A percentile compares a stretch with the other conserved stretches of the same genome.
Evolutionary conservation across 1,140 invertebrate genomes (phyloP).

Genomic region (Amyelois transitella): DNA sequence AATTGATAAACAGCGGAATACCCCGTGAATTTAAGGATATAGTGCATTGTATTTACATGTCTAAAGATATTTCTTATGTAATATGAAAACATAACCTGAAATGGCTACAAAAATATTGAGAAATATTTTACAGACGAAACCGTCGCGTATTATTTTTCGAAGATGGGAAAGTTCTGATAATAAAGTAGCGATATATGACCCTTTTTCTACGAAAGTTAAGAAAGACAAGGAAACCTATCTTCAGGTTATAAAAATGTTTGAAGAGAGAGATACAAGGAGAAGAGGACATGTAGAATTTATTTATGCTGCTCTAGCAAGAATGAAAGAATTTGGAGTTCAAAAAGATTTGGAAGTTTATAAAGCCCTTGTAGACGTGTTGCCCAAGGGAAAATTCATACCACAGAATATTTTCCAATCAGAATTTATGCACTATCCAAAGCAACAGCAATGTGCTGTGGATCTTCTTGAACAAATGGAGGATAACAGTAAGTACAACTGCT

Average conservation of each 20-base stretch:
- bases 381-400: slow-evolving; percentile 92
- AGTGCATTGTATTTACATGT: no score
- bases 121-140: slow-evolving; percentile 35
- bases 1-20: no score
- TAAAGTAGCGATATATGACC: slow-evolving; percentile 51
- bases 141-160: slow-evolving; percentile 27
- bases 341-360: slow-evolving; percentile 96
- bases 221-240: slow-evolving; percentile 86
- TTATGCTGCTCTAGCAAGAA: slow-evolving; percentile 87
- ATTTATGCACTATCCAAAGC: slow-evolving; percentile 94
- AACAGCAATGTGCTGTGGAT: slow-evolving; percentile 93
- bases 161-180: slow-evolving; percentile 56
- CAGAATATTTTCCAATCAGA: slow-evolving; percentile 87
- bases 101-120: slow-evolving; percentile 48
- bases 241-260: slow-evolving; percentile 83
- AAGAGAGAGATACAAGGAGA: slow-evolving; percentile 76
- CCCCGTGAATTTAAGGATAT: no score
- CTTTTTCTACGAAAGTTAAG: slow-evolving; percentile 74
- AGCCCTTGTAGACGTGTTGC: slow-evolving; percentile 90
- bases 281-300: slow-evolving; percentile 96
- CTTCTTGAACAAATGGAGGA: slow-evolving; percentile 93
- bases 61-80: neutral
- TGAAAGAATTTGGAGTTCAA: slow-evolving; percentile 93
- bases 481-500: slow-evolving; percentile 78
- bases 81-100: slow-evolving; percentile 23